Percentiles rank a stretch among this genome's conserved stretches.
Conservation (phyloP, 2,113 vertebrate species). For the Microtus montanus region DNA sequence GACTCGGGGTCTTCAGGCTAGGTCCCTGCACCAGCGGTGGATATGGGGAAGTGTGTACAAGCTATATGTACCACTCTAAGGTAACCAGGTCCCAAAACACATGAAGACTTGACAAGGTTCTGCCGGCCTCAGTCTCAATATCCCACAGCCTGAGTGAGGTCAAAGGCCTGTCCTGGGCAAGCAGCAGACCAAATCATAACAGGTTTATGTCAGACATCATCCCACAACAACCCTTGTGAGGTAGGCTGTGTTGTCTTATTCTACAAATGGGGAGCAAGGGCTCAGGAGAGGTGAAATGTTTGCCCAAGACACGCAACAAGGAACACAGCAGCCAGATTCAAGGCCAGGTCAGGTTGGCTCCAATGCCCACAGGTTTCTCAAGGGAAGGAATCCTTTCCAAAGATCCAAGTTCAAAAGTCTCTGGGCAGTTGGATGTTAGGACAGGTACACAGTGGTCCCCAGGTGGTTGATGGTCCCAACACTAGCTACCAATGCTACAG, state of each 20-base stretch:
- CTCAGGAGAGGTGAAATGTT: not conserved
- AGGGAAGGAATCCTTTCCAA: not conserved
- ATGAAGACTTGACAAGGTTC: not conserved
- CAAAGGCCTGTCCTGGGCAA: not conserved
- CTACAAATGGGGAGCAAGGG: constrained; percentile 34
- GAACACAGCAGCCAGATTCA: not conserved
- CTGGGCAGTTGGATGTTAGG: not conserved
- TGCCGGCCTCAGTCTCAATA: not conserved
- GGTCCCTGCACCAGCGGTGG: not conserved
- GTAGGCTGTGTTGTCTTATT: constrained; percentile 69
- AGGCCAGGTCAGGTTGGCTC: not conserved
- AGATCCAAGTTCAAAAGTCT: not conserved
- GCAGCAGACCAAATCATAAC: not conserved
- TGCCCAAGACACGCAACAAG: constrained; percentile 5
- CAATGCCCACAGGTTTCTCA: constrained; percentile 17
- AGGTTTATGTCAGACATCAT: not conserved
- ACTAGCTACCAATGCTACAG: not conserved
- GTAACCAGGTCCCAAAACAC: not conserved
- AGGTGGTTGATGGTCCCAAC: not conserved
- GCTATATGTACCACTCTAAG: not conserved
- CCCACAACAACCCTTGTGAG: constrained; percentile 60
- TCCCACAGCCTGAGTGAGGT: not conserved
- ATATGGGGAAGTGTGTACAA: not conserved
- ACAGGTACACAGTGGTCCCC: not conserved
- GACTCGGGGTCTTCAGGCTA: not conserved